Base-by-base conservation (phyloP, 1,140 invertebrate species). In the Cydia amplana region DNA sequence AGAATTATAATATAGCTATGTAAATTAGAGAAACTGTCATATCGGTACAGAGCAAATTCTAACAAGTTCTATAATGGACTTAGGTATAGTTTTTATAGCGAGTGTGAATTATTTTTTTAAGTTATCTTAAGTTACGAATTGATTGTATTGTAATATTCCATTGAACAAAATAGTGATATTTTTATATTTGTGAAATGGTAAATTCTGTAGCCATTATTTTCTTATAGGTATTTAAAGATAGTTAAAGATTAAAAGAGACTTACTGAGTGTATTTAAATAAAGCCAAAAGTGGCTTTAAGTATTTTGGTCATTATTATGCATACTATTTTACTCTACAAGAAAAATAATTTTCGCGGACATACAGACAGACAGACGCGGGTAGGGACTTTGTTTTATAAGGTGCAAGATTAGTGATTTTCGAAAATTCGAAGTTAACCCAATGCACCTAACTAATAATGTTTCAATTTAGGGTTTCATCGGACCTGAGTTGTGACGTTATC, bases 111-210 rank as follows among this genome's bases (percentile, higher is more conserved):
- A 70, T 70, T 70, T 70, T 70, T 40, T 18, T 67, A 70, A 70
- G 65, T 70, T 70, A 36, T 70, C n/a, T 40, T 70, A 36, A 43
- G 65, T 16, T 16, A 75, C 43, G 72, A 77, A 74, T 74, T 70
- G 75, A 76, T 75, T 72, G 72, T 55, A 72, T 72, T 75, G 6
- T 76, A 73, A 70, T 76, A 74, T 75, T 74, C 51, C 64, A 40
- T 77, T 36, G 77, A 78, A 78, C 77, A 80, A 80, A 80, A 55
- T 75, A 78, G 72, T 72, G 49, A 80, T 78, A 77, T 72, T 73
- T 77, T 78, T 78, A 36, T 70, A 70, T 18, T 70, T 70, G 32
- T 70, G 32, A 18, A 70, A 43, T 70, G 32, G 65, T 70, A 70
- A 43, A 28, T 3, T 70, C n/a, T 70, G 65, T 32, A 36, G 65